Conservation (phyloP, 2,888 invertebrate genomes). For the Agriopis leucophaearia region DNA sequence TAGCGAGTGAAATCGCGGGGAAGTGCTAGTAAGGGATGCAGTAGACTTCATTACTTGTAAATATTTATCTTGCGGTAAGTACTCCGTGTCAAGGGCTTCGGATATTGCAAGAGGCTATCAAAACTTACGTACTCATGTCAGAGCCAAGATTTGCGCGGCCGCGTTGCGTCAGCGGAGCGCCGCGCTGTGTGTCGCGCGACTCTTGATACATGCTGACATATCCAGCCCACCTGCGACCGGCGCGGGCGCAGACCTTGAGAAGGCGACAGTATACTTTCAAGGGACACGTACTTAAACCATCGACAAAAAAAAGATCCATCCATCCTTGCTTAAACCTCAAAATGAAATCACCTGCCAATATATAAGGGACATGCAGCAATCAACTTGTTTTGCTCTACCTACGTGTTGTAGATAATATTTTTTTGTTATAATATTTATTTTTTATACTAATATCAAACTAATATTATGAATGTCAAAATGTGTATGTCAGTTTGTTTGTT, state of each 20-base stretch:
- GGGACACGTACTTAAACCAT: not conserved
- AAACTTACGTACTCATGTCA: conserved; percentile 1
- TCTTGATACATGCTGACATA: not conserved
- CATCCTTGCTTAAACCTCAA: no score
- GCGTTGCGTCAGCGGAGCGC: conserved; percentile 13
- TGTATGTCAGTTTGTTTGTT: no score
- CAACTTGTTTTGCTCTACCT: no score
- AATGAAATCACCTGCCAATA: no score
- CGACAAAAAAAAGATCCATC: no score
- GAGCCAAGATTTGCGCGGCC: conserved; percentile 17
- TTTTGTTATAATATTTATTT: no score
- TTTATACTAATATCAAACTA: no score
- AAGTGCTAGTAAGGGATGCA: not conserved
- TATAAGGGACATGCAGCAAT: no score
- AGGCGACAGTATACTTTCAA: not conserved
- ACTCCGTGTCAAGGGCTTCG: conserved; percentile 7
- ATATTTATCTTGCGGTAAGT: not conserved
- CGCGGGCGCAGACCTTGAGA: not conserved
- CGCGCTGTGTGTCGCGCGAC: not conserved
- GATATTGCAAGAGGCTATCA: conserved; percentile 8
- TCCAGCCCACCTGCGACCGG: not conserved
- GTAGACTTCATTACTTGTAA: not conserved
- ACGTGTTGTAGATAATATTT: no score
- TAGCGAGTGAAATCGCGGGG: no score
- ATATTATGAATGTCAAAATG: no score